These are phyloP conservation scores for Agapornis roseicollis DNA, from an alignment of 2,113 vertebrate species.

Conservation along the genomic window DNA sequence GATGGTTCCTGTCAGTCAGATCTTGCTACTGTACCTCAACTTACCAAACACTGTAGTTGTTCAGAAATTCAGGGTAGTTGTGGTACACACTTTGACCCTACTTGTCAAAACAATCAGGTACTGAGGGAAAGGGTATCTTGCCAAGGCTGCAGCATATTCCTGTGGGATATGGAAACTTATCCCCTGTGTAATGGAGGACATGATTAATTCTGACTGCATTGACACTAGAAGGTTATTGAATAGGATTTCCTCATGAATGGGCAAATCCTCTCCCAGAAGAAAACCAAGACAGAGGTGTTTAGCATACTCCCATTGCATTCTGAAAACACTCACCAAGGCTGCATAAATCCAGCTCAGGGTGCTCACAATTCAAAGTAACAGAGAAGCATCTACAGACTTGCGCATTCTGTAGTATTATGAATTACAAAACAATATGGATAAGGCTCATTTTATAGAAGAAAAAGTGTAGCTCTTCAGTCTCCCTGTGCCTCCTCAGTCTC, in stretches of 20 bases:
- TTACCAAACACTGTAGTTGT: not conserved
- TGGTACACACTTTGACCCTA: not conserved
- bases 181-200: not conserved
- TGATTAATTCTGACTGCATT: constrained; percentile 59
- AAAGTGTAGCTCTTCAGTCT: not conserved
- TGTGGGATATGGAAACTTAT: constrained; percentile 26
- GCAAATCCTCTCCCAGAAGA: not conserved
- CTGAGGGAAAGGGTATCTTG: not conserved
- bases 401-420: not conserved
- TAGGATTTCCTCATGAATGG: constrained; percentile 25
- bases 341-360: not conserved
- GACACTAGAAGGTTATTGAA: constrained; percentile 27
- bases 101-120: constrained; percentile 47
- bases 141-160: not conserved
- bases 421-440: not conserved
- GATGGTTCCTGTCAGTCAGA: not conserved
- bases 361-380: not conserved
- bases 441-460: not conserved
- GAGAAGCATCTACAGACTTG: not conserved
- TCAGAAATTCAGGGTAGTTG: not conserved
- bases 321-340: not conserved
- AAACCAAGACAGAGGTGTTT: constrained; percentile 8
- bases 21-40: not conserved
- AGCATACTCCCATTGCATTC: not conserved
- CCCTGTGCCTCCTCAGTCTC: not conserved